Percentiles rank a stretch among this genome's conserved stretches.
These are phyloP conservation scores for Rhagonycha fulva DNA, from an alignment of 2,888 invertebrate genomes.

Conservation along the genomic window DNA sequence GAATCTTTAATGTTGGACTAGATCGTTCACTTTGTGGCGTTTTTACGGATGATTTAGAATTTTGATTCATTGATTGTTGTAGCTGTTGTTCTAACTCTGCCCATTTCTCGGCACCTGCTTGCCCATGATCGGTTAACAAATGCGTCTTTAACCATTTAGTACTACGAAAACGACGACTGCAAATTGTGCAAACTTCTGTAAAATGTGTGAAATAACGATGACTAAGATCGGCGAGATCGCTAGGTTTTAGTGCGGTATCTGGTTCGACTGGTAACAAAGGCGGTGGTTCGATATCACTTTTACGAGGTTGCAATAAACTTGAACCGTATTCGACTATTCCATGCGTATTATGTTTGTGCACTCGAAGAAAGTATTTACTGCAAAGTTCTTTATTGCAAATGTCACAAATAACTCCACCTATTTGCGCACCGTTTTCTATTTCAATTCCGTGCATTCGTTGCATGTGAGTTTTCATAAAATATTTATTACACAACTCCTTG, in stretches of 20 bases:
- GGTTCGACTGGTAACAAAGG: conserved; percentile 42
- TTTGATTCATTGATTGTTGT: conserved; percentile 48
- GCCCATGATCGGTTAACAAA: conserved; percentile 83
- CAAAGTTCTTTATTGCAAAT: conserved; percentile 98
- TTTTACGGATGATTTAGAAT: conserved; percentile 40
- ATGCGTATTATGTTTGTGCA: conserved; percentile 97
- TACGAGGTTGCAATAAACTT: conserved; percentile 54
- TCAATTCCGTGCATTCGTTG: conserved; percentile 97
- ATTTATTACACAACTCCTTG: conserved; percentile 98
- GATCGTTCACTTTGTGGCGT: conserved; percentile 42
- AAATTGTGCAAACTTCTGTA: conserved; percentile 81
- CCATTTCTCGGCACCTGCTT: conserved; percentile 66
- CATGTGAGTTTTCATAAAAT: conserved; percentile 99
- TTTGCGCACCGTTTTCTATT: conserved; percentile 88
- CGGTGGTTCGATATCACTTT: conserved; percentile 53
- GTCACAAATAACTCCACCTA: conserved; percentile 93
- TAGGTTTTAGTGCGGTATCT: conserved; percentile 59
- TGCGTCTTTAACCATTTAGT: conserved; percentile 88
- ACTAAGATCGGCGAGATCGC: conserved; percentile 62
- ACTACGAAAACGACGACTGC: conserved; percentile 84
- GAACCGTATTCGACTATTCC: conserved; percentile 87
- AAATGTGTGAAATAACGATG: conserved; percentile 69
- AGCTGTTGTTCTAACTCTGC: conserved; percentile 61
- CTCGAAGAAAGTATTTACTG: conserved; percentile 95
- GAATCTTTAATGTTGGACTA: conserved; percentile 63